Percentiles rank a stretch among this genome's conserved stretches.
Conservation (phyloP, 2,113 vertebrate species). For the Lagopus leucura region DNA sequence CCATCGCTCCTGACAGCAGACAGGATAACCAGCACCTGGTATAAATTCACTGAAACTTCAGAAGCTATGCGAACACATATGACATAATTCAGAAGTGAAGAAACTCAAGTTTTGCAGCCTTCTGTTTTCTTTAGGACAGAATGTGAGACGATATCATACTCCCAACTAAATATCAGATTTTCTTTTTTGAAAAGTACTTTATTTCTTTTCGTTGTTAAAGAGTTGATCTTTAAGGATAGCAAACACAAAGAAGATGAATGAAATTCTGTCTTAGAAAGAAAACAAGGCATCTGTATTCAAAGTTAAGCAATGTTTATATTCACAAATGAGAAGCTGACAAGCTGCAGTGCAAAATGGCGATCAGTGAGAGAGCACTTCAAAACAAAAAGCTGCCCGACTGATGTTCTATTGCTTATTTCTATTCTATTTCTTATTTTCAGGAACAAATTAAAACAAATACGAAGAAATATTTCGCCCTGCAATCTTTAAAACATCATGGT, state of each 20-base stretch:
- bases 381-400: not conserved
- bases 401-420: not conserved
- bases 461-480: not conserved
- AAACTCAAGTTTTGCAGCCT: not conserved
- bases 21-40: slow-evolving; percentile 41
- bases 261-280: not conserved
- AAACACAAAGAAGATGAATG: not conserved
- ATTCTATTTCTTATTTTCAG: not conserved
- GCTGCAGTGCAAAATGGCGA: not conserved
- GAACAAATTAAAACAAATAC: not conserved
- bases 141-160: not conserved
- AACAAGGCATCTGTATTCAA: not conserved
- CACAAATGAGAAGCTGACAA: not conserved
- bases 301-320: not conserved
- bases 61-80: not conserved
- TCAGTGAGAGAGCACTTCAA: not conserved
- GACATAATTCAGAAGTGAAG: not conserved
- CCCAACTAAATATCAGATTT: not conserved
- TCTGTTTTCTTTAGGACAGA: not conserved
- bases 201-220: not conserved
- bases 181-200: not conserved
- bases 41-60: slow-evolving; percentile 26
- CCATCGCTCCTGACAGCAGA: slow-evolving; percentile 31
- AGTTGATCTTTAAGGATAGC: not conserved
- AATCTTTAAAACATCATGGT: not conserved